phyloP scores from a whole-genome alignment of 2,888 invertebrate species.

The Bombylius major region DNA sequence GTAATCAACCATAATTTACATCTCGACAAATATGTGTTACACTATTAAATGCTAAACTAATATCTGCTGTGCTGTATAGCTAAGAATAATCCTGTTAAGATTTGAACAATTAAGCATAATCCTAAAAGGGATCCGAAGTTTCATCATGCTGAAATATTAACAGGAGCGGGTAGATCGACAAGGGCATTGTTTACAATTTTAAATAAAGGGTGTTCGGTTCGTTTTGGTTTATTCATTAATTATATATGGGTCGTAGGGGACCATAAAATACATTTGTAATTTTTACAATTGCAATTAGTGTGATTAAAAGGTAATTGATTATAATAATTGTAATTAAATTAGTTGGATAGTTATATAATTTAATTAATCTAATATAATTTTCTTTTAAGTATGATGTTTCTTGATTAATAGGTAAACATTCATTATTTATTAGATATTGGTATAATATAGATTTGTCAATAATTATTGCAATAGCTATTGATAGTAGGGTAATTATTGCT shows the following conservation, averaged over 20 bases:
- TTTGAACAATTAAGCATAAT: conserved; percentile 50
- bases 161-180: conserved; percentile 46
- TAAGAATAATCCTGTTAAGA: conserved; percentile 54
- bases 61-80: conserved; percentile 52
- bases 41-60: conserved; percentile 51
- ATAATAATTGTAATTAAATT: conserved; percentile 40
- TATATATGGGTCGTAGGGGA: conserved; percentile 39
- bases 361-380: conserved; percentile 40
- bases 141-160: conserved; percentile 51
- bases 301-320: conserved; percentile 48
- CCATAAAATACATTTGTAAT: conserved; percentile 44
- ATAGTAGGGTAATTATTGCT: conserved; percentile 20
- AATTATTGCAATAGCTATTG: conserved; percentile 21
- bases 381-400: conserved; percentile 26
- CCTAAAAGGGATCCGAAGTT: conserved; percentile 56
- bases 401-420: conserved; percentile 28
- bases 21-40: conserved; percentile 57
- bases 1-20: conserved; percentile 54
- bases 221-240: conserved; percentile 40
- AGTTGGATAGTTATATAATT: conserved; percentile 42
- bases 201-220: conserved; percentile 39
- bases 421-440: conserved; percentile 33
- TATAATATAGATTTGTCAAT: conserved; percentile 24
- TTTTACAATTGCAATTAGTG: conserved; percentile 45
- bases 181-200: conserved; percentile 47